Base-by-base conservation (phyloP, 2,797 vertebrate genomes). In the Pangasius macronema region DNA sequence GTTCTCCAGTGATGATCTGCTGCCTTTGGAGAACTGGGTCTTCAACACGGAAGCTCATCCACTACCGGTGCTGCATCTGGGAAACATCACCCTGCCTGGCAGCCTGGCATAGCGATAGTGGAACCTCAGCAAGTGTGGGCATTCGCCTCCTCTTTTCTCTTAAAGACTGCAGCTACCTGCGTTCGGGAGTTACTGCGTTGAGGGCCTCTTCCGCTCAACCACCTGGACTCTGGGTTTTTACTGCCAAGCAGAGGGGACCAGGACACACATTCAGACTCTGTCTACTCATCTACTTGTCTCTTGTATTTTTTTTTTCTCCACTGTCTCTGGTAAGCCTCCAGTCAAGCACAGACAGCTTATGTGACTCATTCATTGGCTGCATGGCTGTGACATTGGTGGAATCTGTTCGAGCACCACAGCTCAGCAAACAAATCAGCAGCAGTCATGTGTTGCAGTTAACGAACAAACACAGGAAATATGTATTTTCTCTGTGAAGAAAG, bases 1-100 rank as follows among this genome's bases (percentile, higher is more conserved):
- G 87, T 99, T 99, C 96, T 99, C 98, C 93, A 96, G 94, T 4
- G 98, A 99, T 76, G 98, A 99, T 92, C 96, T 99, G 91, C 95
- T 99, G 94, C 97, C 98, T 39, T 94, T 99, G 93, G 98, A 99
- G 93, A 97, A 96, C 92, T 99, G 98, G 98, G 98, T 99, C 88
- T 99, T 99, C 93, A 99, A 99, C 93, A 99, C 98, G 2, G 98
- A 99, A 95, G 98, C 98, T 88, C 98, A 99, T 90, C 97, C 98
- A 22, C 95, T 99, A 88, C 98, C 98, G 5, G 97, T 99, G 92
- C 95, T 99, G 92, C 98, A 96, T 93, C 95, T 98, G 95, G 97
- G 96, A 89, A 99, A 99, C 95, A 96, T 97, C 93, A 99, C 98
- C 72, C 95, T 99, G 93, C 96, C 98, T 80, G 98, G 97, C 94